Evolutionary conservation across 2,113 vertebrate species (phyloP), one percentile per base, ranked within the genome.

Genomic region (Hiodon tergisus): DNA sequence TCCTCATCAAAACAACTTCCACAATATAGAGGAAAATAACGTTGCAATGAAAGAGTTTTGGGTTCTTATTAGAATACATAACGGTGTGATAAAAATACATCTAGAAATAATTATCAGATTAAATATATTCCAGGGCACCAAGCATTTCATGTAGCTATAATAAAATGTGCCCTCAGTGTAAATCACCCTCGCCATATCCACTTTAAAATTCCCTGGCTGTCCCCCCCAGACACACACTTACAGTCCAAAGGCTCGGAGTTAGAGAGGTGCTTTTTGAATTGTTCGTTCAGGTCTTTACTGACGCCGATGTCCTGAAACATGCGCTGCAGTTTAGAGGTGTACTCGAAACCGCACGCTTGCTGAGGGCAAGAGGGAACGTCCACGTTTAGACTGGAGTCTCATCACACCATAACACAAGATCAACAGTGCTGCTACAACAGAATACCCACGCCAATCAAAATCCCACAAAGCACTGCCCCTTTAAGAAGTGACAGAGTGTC

Each of bases 251-350:
- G 97, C 76, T 98, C 97, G 0, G 96, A 98, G 85, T 98, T 98
- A 77, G 93, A 95, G 82, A 98, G 92, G 89, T 99, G 96, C 79
- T 98, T 99, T 84, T 95, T 95, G 81, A 95, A 99, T 75, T 99
- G 97, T 71, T 99, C 97, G 14, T 99, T 99, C 71, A 99, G 87
- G 81, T 99, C 97, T 91, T 99, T 99, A 87, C 97, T 99, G 79
- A 98, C 97, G 3, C 97, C 97, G 72, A 99, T 99, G 80, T 99
- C 97, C 88, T 99, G 97, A 86, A 99, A 99, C 97, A 99, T 99
- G 17, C 97, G 88, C 87, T 99, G 97, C 58, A 99, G 94, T 81
- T 99, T 99, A 77, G 97, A 99, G 14, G 97, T 99, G 63, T 99
- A 99, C 80, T 99, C 97, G 72, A 99, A 99, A 63, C 97, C 97